Base-by-base conservation (phyloP, 2,888 invertebrate genomes). In the Herminia tarsipennalis region DNA sequence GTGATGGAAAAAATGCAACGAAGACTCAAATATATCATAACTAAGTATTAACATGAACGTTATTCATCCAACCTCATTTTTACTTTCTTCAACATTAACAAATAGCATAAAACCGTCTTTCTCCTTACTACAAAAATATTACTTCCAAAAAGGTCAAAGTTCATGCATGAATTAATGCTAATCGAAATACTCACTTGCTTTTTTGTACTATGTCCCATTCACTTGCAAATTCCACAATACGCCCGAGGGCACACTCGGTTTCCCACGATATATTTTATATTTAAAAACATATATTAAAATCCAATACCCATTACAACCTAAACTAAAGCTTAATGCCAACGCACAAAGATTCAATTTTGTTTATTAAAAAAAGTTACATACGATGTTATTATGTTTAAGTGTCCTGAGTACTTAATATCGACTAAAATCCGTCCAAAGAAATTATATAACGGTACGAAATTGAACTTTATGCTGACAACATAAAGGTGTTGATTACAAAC, bases 241-340 rank as follows among this genome's bases (percentile, higher is more conserved):
- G 93, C 93, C 93, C 88, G 92, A 88, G 93, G 93, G 90, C 91
- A 92, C 86, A 88, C 92, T 88, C 85, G 83, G 88, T 88, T 92
- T 92, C 92, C 92, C 92, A 92, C 92, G 92, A 70, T 71, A 62
- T 66, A 68, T 62, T 87, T 88, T 65, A 64, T 55, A 54, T 35
- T 52, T 65, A 71, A 71, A 71, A 61, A 56, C 8, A 44, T 36
- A 58, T 25, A 57, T 37, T 46, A 50, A 45, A 54, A 56, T 42
- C 29, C 53, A 43, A 8, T 10, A 5, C 3, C 12, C 0, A 1
- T 21, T 13, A 22, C 16, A 10, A 5, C 0, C 6, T 5, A 56
- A 21, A 41, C 5, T 14, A 21, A 36, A 50, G 37, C 14, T 14
- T 57, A 46, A 21, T 3, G 0, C 0, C 0, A 18, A 5, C 0